Percentiles rank a stretch among this genome's conserved stretches.
phyloP scores from a whole-genome alignment of 2,113 vertebrate genomes.

The Charina bottae region DNA sequence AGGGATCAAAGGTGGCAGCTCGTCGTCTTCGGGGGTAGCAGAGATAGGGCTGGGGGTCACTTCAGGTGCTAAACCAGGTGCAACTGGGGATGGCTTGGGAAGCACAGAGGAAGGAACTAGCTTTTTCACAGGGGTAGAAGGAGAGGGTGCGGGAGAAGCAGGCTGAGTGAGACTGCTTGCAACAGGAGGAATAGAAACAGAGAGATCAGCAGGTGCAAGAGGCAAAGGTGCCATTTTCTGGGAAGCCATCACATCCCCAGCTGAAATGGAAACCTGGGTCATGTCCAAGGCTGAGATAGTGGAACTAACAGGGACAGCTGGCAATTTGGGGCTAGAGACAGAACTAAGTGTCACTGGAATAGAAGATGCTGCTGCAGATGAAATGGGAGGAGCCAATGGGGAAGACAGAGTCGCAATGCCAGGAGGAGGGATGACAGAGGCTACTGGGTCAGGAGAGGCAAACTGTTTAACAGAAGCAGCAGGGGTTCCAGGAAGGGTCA shows the following conservation, averaged over 20 bases:
- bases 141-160: neutral
- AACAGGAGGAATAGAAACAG: neutral
- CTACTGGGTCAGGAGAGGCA: constrained; percentile 6
- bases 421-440: neutral
- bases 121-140: constrained; percentile 45
- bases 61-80: constrained; percentile 51
- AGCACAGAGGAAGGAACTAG: constrained; percentile 50
- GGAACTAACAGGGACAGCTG: neutral
- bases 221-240: constrained; percentile 45
- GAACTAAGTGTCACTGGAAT: neutral
- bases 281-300: constrained; percentile 11
- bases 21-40: constrained; percentile 79
- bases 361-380: neutral
- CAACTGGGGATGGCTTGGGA: constrained; percentile 43
- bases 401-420: neutral
- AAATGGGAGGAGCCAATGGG: neutral
- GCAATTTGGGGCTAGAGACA: constrained; percentile 9
- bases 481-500: neutral
- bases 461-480: neutral
- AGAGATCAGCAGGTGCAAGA: constrained; percentile 16
- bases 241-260: constrained; percentile 35
- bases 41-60: constrained; percentile 44
- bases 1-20: constrained; percentile 92
- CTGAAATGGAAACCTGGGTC: constrained; percentile 9
- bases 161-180: neutral